A percentile compares a stretch with the other conserved stretches of the same genome.
phyloP scores from a whole-genome alignment of 2,113 vertebrate genomes.

The Genyomyrus donnyi region DNA sequence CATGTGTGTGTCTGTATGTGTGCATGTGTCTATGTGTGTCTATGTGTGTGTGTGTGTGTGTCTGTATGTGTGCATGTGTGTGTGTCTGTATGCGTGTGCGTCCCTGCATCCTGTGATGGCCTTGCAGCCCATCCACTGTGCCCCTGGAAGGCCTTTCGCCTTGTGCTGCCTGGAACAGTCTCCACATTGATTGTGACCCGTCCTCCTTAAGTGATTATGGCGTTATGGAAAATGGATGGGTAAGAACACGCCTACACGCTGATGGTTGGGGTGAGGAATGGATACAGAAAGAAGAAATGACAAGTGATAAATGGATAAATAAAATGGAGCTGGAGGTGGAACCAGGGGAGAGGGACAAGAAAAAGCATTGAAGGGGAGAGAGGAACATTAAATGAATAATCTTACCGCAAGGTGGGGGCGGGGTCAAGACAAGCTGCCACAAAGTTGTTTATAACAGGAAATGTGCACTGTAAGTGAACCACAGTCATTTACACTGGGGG shows the following conservation, averaged over 20 bases:
- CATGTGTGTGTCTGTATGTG: background rate
- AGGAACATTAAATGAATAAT: background rate
- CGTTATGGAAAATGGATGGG: background rate
- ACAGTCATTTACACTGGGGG: background rate
- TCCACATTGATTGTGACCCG: background rate
- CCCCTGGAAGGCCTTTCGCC: background rate
- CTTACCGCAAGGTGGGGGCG: background rate
- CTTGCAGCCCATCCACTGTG: background rate
- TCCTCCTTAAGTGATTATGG: background rate
- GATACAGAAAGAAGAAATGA: background rate
- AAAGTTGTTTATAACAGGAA: constrained; percentile 30
- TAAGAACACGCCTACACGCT: background rate
- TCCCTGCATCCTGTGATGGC: background rate
- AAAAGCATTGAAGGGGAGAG: constrained; percentile 31
- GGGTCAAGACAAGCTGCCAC: constrained; percentile 8
- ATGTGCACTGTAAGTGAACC: constrained; percentile 4
- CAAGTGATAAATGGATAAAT: background rate
- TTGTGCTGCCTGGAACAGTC: background rate
- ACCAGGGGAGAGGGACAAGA: background rate
- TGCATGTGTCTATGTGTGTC: background rate
- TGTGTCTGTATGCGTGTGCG: no score
- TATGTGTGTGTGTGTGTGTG: background rate
- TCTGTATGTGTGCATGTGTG: background rate
- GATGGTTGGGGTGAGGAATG: background rate
- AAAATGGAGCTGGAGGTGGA: background rate